Base-by-base conservation (phyloP, 2,113 vertebrate species). In the Oryzias javanicus region DNA sequence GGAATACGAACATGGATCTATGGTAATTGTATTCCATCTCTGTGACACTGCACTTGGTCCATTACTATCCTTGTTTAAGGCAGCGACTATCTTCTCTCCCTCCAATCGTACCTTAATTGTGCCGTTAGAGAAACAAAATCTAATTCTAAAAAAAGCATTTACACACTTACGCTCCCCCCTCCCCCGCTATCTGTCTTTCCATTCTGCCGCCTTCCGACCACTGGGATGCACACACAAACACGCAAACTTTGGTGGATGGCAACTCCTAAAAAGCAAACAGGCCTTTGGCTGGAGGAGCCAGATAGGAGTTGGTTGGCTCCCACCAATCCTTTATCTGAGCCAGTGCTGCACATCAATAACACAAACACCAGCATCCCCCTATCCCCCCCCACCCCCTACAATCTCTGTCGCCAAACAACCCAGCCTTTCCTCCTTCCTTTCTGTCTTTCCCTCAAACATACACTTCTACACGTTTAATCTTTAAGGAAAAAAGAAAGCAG, bases 271-370 rank as follows among this genome's bases (percentile, higher is more conserved):
- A 83, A 89, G 84, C 82, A 85, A 89, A 82, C 84, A 78, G 76
- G 76, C 82, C 84, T 81, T 83, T 87, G 81, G 78, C 87, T 85
- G 88, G 80, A 86, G 77, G 75, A 83, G 78, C 78, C 83, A 88
- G 91, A 90, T 89, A 91, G 90, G 80, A 86, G 82, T 82, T 71
- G 68, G 74, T 80, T 76, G 77, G 82, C 81, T 87, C 78, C 81
- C 60, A 79, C 78, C 86, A 81, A 85, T 86, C 72, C 84, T 89
- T 92, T 90, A 91, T 92, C 89, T 83, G 80, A 83, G 79, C 86
- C 70, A 70, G 72, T 14, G 84, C 74, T 83, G 84, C 88, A 90
- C 89, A 90, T 89, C 89, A 89, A 86, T 89, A 89, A 87, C 79
- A 85, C 76, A 70, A 82, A 79, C 72, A 73, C 74, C 66, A 53